Evolutionary conservation across 37 sponge, comb jelly and placozoan species (phyloP), one percentile per base, ranked within the genome.

Genomic region (Diacarnus erythraeanus): DNA sequence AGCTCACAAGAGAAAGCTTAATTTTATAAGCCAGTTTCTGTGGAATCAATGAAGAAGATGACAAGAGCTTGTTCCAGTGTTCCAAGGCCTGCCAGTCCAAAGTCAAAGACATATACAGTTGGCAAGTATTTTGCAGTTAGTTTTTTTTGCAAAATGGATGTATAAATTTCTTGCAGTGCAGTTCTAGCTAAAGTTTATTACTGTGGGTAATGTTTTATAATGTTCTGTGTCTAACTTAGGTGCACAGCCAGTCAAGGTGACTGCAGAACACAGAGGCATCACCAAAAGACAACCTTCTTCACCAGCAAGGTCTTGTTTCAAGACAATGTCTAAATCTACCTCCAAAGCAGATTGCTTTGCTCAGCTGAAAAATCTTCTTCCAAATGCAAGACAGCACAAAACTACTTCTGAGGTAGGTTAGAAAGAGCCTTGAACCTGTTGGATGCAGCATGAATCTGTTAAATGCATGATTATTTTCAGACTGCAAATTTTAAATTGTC

Each of bases 341-440:
- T 64, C 82, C 9, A 82, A 71, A 42, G 74, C 74, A 5, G 76
- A 81, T 30, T 75, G 77, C 63, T 31, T 76, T 34, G 67, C 77
- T 0, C 57, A 69, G 54, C 77, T 87, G 25, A 87, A 87, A 42
- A 75, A 47, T 22, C 81, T 87, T 10, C 77, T 87, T 5, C 87
- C 87, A 18, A 81, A 75, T 36, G 67, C 80, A 38, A 79, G 67
- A 2, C 51, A 72, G 57, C 23, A 69, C 20, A 27, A 75, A 80
- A 42, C 75, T 0, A 64, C 69, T 2, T 57, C 80, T 10, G 86
- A 86, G 69, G 85, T 85, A 38, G 42, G 72, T 54, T 4, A 30
- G 8, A 22, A 9, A 59, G n/a, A n/a, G n/a, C n/a, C n/a, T n/a
- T n/a, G n/a, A n/a, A n/a, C n/a, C n/a, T n/a, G n/a, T n/a, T n/a